These are phyloP conservation scores for Sciaenops ocellatus DNA, from an alignment of 2,797 vertebrate genomes.

Conservation along the genomic window DNA sequence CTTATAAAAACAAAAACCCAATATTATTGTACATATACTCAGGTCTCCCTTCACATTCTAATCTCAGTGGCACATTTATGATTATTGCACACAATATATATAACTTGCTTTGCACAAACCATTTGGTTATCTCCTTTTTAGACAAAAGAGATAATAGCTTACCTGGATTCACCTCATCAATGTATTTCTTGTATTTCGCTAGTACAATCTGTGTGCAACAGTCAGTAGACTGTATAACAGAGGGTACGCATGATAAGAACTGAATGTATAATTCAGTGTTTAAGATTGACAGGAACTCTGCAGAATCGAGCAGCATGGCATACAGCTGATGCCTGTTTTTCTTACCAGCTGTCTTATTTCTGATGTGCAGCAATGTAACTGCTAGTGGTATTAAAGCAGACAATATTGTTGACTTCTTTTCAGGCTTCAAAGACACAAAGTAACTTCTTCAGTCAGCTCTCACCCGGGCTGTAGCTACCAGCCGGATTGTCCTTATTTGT, in stretches of 20 bases:
- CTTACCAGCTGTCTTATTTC: conserved; percentile 30
- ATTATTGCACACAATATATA: not conserved
- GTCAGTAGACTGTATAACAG: not conserved
- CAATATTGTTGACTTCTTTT: conserved; percentile 10
- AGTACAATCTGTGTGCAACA: conserved; percentile 7
- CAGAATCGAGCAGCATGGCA: not conserved
- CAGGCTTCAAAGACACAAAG: conserved; percentile 40
- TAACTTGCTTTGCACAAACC: not conserved
- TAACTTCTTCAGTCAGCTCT: conserved; percentile 29
- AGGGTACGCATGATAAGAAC: conserved; percentile 7
- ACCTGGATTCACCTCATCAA: not conserved
- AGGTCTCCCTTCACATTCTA: not conserved
- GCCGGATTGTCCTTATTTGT: conserved; percentile 47
- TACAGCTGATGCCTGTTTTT: conserved; percentile 22
- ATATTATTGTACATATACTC: not conserved
- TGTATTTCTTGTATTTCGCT: not conserved
- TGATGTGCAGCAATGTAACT: conserved; percentile 29
- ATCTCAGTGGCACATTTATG: not conserved
- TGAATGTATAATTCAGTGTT: conserved; percentile 7
- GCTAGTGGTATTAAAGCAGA: conserved; percentile 17
- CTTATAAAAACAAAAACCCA: not conserved
- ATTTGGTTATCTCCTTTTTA: not conserved
- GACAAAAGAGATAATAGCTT: not conserved
- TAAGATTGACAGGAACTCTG: conserved; percentile 21
- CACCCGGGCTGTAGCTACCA: conserved; percentile 22